Evolutionary conservation across 2,888 invertebrate species (phyloP).

Genomic region (Drosophila meridionalis): DNA sequence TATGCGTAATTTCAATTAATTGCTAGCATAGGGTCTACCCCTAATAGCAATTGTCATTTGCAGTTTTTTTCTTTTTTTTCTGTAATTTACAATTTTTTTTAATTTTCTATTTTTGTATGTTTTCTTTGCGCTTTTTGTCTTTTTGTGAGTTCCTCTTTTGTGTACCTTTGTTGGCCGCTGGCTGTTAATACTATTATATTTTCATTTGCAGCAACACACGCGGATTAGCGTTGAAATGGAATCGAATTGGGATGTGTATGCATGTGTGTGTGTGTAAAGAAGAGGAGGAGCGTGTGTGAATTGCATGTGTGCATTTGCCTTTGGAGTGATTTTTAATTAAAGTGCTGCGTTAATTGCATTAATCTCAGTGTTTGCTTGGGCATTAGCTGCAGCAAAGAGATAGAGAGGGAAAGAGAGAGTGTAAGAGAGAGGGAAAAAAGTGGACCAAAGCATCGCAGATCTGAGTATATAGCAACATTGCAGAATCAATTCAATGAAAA

Average conservation of each 20-base stretch:
- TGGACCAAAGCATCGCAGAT: neutral
- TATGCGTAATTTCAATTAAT: conserved; percentile 68
- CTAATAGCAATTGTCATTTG: conserved; percentile 24
- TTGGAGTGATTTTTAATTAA: conserved; percentile 75
- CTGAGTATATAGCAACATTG: conserved; percentile 1
- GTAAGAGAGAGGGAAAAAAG: neutral
- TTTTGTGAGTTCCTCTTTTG: conserved; percentile 9
- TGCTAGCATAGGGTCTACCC: conserved; percentile 24
- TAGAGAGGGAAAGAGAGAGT: neutral
- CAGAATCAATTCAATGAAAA: conserved; percentile 4
- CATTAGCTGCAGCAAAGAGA: conserved; percentile 25
- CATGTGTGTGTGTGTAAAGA: neutral
- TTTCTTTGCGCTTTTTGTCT: conserved; percentile 8
- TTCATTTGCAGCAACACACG: conserved; percentile 67
- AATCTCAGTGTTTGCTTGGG: conserved; percentile 63
- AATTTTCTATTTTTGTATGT: conserved; percentile 10
- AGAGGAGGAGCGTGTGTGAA: conserved; percentile 1
- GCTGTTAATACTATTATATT: conserved; percentile 73
- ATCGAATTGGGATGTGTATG: conserved; percentile 39
- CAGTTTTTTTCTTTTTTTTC: conserved; percentile 24
- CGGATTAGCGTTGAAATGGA: conserved; percentile 67
- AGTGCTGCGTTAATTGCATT: conserved; percentile 76
- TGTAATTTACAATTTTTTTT: conserved; percentile 25
- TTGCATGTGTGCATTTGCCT: conserved; percentile 39
- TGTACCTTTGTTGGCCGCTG: conserved; percentile 44